Percentiles rank a stretch among this genome's conserved stretches.
Evolutionary conservation across 2,888 invertebrate species (phyloP).

Genomic region (Mimachlamys varia): DNA sequence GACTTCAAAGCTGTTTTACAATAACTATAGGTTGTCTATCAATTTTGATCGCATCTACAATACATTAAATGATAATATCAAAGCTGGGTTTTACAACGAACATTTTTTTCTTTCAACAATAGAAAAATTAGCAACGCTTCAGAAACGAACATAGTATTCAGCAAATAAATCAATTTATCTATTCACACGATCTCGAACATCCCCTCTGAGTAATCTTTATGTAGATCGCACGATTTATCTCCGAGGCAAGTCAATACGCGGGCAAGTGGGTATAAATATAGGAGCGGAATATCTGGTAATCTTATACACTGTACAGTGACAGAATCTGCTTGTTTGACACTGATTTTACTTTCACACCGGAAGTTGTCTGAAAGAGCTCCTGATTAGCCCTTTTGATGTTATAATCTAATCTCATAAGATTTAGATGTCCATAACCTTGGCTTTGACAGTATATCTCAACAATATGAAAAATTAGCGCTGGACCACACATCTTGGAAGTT

Average conservation of each 20-base stretch:
- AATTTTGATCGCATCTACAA: background rate
- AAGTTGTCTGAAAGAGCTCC: background rate
- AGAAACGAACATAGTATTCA: background rate
- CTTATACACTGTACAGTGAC: background rate
- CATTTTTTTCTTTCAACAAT: background rate
- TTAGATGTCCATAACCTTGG: background rate
- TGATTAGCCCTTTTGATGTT: background rate
- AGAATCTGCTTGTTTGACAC: background rate
- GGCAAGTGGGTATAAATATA: background rate
- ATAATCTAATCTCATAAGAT: background rate
- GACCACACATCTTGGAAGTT: slow-evolving; percentile 5
- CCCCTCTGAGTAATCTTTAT: background rate
- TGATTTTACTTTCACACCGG: background rate
- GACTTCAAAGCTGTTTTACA: too few relatives aligned
- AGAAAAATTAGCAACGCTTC: slow-evolving; percentile 2
- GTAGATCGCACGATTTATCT: background rate
- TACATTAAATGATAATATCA: background rate
- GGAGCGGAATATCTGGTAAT: background rate
- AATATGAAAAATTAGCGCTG: background rate
- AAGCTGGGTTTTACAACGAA: background rate
- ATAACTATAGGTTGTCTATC: background rate
- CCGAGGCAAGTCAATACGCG: background rate
- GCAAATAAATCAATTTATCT: background rate
- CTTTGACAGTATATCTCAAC: background rate
- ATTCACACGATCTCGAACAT: background rate